Percentiles rank a stretch among this genome's conserved stretches.
Evolutionary conservation across 2,888 invertebrate species (phyloP).

Genomic region (Dorcus parallelipipedus): DNA sequence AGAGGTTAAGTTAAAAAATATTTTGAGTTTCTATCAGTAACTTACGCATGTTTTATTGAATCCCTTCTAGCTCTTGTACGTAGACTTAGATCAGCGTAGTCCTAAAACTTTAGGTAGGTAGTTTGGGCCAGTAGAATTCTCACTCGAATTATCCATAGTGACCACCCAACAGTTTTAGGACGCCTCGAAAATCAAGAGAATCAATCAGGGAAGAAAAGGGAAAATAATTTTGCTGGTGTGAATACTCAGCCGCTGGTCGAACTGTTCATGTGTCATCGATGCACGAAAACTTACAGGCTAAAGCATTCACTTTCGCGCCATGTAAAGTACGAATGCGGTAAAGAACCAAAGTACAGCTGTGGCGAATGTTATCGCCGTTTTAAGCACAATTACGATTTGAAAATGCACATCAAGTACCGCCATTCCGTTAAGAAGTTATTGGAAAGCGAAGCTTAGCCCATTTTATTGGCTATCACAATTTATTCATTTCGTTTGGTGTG

Average conservation of each 20-base stretch:
- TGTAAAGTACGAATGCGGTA: slow-evolving; percentile 25
- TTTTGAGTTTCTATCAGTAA: too few relatives aligned
- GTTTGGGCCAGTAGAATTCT: too few relatives aligned
- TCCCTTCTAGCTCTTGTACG: too few relatives aligned
- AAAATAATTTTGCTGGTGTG: too few relatives aligned
- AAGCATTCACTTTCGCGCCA: slow-evolving; percentile 23
- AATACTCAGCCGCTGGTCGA: slow-evolving; percentile 1
- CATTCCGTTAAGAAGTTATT: slow-evolving; percentile 30
- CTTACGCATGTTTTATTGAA: slow-evolving; percentile 31
- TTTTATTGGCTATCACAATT: too few relatives aligned
- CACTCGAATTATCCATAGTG: too few relatives aligned
- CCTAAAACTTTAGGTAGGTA: too few relatives aligned
- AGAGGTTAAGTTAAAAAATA: neutral
- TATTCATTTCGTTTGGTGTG: too few relatives aligned
- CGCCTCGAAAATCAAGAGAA: slow-evolving; percentile 1
- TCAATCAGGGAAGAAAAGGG: neutral
- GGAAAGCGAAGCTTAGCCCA: slow-evolving; percentile 4
- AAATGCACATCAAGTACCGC: slow-evolving; percentile 46
- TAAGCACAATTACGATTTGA: slow-evolving; percentile 52
- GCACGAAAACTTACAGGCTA: slow-evolving; percentile 22
- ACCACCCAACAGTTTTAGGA: too few relatives aligned
- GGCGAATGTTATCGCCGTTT: slow-evolving; percentile 35
- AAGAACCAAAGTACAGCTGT: slow-evolving; percentile 16
- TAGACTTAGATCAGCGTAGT: too few relatives aligned
- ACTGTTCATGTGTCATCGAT: slow-evolving; percentile 16